Base-by-base conservation (phyloP, 2,888 invertebrate species). In the Diarsia brunnea region DNA sequence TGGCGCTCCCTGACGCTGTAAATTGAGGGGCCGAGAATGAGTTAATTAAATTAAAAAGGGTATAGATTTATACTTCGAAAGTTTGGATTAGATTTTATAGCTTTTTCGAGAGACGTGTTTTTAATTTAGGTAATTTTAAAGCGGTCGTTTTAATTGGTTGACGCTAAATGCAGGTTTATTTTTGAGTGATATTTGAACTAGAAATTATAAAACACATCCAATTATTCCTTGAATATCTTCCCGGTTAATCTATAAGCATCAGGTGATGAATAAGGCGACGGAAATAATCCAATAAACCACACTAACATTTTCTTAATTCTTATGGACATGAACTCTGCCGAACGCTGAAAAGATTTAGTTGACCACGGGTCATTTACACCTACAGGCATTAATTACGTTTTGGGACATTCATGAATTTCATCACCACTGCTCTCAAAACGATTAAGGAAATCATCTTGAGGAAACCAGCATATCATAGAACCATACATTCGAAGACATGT, bases 31-130 rank as follows among this genome's bases (percentile, higher is more conserved):
- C n/a, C 47, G 68, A 65, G 81, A 82, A 84, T 82, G 80, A 87
- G 88, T 87, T 87, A 87, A 87, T 87, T 87, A 87, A 85, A 88
- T 87, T 82, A 73, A 85, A 87, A 85, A 75, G 82, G 71, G 75
- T 81, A 76, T 67, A 49, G 73, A 78, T 84, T 81, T 78, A 78
- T 64, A 67, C 58, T 69, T 68, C 7, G 73, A 69, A 69, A 53
- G 31, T 72, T 69, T 65, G 24, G 21, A 64, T 73, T 58, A n/a
- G 71, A 71, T 77, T 53, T 70, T 45, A 71, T 71, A 58, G 16
- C 21, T 60, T 63, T 58, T 66, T 75, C 67, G 51, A 49, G 24
- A 53, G 24, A 47, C 19, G 38, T n/a, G 19, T 7, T 51, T 47
- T 55, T 0, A 43, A 69, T n/a, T 55, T 11, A 14, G 47, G 0